phyloP scores from a whole-genome alignment of 2,113 vertebrate genomes.

The Mionectes macconnelli region DNA sequence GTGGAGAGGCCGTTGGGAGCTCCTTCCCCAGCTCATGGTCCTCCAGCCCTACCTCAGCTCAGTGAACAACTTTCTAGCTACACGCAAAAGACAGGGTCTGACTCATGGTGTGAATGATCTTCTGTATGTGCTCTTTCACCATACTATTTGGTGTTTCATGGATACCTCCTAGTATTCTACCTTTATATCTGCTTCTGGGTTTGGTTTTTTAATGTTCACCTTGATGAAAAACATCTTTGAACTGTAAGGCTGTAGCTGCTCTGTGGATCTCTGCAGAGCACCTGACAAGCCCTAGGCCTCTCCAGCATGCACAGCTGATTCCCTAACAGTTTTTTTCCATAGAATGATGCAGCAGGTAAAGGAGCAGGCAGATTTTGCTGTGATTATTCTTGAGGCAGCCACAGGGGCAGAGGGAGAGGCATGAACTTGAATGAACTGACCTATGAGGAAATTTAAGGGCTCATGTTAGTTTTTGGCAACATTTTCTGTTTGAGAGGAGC shows the following conservation, averaged over 20 bases:
- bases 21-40: neutral
- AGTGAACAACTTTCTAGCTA: neutral
- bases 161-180: neutral
- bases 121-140: neutral
- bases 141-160: neutral
- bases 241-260: neutral
- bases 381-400: neutral
- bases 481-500: neutral
- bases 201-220: neutral
- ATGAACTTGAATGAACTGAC: neutral
- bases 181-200: neutral
- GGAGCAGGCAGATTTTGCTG: neutral
- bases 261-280: neutral
- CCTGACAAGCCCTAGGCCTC: neutral
- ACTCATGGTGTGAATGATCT: neutral
- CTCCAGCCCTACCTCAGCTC: neutral
- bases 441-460: neutral
- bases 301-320: neutral
- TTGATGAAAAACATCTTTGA: neutral
- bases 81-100: neutral
- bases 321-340: neutral
- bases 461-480: constrained; percentile 16
- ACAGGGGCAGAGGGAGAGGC: neutral
- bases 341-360: neutral
- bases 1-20: neutral